Percentiles rank a stretch among this genome's conserved stretches.
Evolutionary conservation across 2,888 invertebrate species (phyloP).

Genomic region (Thereva nobilitata): DNA sequence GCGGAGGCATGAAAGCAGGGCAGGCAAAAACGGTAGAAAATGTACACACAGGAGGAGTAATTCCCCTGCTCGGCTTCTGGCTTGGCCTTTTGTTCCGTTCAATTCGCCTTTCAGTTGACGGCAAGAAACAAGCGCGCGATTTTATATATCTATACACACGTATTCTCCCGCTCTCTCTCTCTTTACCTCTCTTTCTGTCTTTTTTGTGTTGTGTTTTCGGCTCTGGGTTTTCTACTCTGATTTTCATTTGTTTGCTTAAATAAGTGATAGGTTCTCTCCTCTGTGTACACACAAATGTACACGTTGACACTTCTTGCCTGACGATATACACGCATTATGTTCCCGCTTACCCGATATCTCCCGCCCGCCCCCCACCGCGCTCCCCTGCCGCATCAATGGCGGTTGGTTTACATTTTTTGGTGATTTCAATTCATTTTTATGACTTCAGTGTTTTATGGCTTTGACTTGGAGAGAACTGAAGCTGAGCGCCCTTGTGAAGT

Average conservation of each 20-base stretch:
- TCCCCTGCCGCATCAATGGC: not conserved
- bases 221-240: constrained; percentile 16
- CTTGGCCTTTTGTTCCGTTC: too few relatives aligned
- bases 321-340: not conserved
- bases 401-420: constrained; percentile 2
- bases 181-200: too few relatives aligned
- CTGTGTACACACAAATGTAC: constrained; percentile 28
- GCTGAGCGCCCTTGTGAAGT: constrained; percentile 24
- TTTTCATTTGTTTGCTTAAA: constrained; percentile 34
- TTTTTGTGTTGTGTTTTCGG: not conserved
- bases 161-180: too few relatives aligned
- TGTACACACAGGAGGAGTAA: too few relatives aligned
- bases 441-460: constrained; percentile 32
- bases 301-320: constrained; percentile 16
- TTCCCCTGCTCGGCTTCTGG: too few relatives aligned
- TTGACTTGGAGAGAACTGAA: constrained; percentile 11
- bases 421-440: constrained; percentile 34
- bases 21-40: too few relatives aligned
- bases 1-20: too few relatives aligned
- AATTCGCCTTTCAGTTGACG: too few relatives aligned
- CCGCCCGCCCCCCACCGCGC: not conserved
- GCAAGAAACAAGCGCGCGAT: too few relatives aligned
- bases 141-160: too few relatives aligned
- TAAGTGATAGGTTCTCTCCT: constrained; percentile 32
- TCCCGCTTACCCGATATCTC: not conserved